Base-by-base conservation (phyloP, 2,113 vertebrate species). In the Hemiscyllium ocellatum region DNA sequence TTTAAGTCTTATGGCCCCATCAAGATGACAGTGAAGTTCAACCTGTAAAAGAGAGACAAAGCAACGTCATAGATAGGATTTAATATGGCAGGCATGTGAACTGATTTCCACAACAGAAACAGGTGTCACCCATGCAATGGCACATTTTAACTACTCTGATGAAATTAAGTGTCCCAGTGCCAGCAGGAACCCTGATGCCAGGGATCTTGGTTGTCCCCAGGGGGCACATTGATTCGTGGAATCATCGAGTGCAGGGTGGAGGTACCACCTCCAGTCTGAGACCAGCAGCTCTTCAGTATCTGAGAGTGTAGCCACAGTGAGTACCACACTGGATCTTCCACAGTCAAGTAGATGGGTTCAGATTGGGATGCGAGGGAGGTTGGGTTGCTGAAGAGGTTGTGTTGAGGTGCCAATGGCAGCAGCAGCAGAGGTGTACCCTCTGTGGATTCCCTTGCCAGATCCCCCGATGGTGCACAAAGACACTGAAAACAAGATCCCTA, bases 21-120 rank as follows among this genome's bases (percentile, higher is more conserved):
- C 95, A 26, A 95, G 85, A 85, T 95, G 95, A 24, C 83, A 17
- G 29, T 95, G 76, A 95, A 95, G 95, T 85, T 95, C 95, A 76
- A 95, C 95, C 76, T 95, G 95, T 69, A 94, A 94, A 70, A 69
- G 37, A 94, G 12, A 22, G 70, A 47, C 42, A 22, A 42, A 29
- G 47, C 69, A 24, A 37, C 42, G 70, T 76, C 1, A 33, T 1
- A 10, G 26, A 12, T 29, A 12, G 72, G 33, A 76, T 76, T 76
- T 76, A 2, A 33, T 76, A 8, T 6, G 70, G 26, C 6, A 33
- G 26, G 72, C 10, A 2, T 6, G 29, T 15, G 66, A 20, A 17
- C 66, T 20, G 1, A 76, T 26, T 26, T 7, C 4, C 29, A 26
- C 70, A 72, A 72, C 19, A 19, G 29, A 72, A 72, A 26, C 1